phyloP scores from a whole-genome alignment of 2,113 vertebrate genomes.

The Tringa solitaria region DNA sequence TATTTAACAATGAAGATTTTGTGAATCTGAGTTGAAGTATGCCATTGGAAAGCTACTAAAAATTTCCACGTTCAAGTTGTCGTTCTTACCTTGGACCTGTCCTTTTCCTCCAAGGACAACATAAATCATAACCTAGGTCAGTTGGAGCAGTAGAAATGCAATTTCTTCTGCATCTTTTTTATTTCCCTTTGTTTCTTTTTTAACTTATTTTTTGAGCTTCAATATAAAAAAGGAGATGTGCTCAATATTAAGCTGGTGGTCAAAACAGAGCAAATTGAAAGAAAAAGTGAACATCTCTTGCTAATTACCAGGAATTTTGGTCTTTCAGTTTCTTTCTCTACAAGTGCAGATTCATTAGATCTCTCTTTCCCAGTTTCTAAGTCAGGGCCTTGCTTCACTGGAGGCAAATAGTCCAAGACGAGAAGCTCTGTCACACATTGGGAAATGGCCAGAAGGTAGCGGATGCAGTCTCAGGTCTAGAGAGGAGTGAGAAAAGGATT shows the following conservation, averaged over 20 bases:
- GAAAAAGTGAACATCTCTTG: neutral
- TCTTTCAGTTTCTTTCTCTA: neutral
- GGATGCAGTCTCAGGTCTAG: neutral
- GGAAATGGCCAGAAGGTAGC: neutral
- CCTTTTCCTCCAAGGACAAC: neutral
- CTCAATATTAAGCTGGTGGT: neutral
- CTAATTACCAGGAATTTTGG: neutral
- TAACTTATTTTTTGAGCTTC: neutral
- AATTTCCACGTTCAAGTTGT: neutral
- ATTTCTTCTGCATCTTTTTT: neutral
- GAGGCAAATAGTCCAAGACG: neutral
- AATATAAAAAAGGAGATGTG: neutral
- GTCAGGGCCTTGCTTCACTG: rapidly evolving
- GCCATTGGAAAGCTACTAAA: neutral
- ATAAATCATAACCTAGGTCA: neutral
- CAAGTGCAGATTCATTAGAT: neutral
- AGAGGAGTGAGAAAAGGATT: neutral
- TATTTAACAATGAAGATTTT: neutral
- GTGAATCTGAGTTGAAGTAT: neutral
- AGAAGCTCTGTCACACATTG: neutral
- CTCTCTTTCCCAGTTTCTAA: neutral
- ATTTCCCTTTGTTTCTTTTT: neutral
- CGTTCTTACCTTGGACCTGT: neutral
- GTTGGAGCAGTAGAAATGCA: neutral
- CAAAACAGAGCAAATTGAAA: neutral